Conservation (phyloP, 2,113 vertebrate species). For the Ivindomyrus marchei region DNA sequence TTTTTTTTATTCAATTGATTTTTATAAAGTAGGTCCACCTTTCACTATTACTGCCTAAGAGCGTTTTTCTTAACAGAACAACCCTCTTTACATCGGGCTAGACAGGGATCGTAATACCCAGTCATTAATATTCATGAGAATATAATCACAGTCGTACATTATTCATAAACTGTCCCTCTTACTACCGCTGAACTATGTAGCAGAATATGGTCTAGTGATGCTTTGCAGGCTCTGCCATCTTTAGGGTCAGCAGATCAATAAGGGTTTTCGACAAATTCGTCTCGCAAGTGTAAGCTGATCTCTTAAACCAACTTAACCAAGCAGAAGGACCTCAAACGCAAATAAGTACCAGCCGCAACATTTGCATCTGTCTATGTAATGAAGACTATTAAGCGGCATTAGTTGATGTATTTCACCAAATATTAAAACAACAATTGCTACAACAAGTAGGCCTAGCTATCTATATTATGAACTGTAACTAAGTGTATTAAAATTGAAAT, state of each 20-base stretch:
- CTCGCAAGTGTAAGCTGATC: background rate
- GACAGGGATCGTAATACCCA: background rate
- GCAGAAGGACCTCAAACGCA: background rate
- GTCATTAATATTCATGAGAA: background rate
- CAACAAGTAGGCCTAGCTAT: background rate
- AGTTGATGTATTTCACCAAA: background rate
- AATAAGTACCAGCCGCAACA: background rate
- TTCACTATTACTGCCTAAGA: background rate
- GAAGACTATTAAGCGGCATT: background rate
- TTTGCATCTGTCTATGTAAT: background rate
- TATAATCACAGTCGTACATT: background rate
- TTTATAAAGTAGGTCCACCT: background rate
- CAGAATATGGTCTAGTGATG: background rate
- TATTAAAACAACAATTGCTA: background rate
- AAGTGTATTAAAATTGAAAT: background rate
- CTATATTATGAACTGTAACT: background rate
- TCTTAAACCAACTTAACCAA: background rate
- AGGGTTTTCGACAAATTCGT: background rate
- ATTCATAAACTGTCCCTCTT: background rate
- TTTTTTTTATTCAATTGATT: background rate
- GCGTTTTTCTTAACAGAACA: background rate
- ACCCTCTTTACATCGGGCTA: background rate
- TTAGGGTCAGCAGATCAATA: background rate
- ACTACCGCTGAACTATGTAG: background rate
- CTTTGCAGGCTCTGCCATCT: background rate